These are phyloP conservation scores for Euschistus heros DNA, from an alignment of 1,140 invertebrate genomes.

Conservation along the genomic window DNA sequence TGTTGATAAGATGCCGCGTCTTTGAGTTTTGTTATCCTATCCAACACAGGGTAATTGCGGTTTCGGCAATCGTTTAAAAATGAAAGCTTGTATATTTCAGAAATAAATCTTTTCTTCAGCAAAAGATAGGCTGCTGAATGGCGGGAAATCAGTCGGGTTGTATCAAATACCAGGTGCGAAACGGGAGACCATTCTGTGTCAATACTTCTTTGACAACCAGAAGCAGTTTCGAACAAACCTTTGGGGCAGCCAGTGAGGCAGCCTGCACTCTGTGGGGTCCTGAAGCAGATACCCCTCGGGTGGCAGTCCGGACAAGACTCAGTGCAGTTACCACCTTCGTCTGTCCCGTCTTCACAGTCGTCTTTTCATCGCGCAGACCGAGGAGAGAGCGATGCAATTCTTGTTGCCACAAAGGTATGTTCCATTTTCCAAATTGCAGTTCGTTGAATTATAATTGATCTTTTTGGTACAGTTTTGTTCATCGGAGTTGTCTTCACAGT, in stretches of 20 bases:
- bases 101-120: too few species aligned
- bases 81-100: too few species aligned
- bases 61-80: too few species aligned
- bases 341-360: neutral
- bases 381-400: neutral
- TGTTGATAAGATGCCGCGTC: too few species aligned
- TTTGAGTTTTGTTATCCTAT: too few species aligned
- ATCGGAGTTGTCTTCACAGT: slow-evolving; percentile 58
- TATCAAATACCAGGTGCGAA: too few species aligned
- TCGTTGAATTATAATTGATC: neutral
- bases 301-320: neutral
- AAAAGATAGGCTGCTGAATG: too few species aligned
- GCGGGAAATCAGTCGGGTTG: too few species aligned
- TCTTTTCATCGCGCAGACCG: neutral
- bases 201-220: neutral
- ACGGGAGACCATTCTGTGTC: too few species aligned
- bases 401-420: neutral
- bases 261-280: neutral
- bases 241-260: neutral
- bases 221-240: neutral
- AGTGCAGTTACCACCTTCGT: neutral
- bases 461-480: slow-evolving; percentile 44
- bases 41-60: too few species aligned
- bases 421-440: neutral
- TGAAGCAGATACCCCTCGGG: neutral